Conservation (phyloP, 2,113 vertebrate species). For the Verasper variegatus region DNA sequence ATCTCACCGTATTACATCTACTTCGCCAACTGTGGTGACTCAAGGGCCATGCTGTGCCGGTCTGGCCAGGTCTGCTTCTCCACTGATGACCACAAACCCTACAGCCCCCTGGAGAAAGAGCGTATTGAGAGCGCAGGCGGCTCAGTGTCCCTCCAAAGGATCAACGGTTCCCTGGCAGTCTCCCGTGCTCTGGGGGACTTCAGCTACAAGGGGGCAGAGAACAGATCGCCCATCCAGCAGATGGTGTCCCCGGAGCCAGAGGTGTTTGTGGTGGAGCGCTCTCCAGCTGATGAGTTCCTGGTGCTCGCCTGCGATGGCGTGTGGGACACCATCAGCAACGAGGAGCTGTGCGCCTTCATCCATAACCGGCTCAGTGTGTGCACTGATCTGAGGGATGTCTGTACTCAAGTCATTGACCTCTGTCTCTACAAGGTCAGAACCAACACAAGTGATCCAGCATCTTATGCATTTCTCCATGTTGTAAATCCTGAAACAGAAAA, state of each 20-base stretch:
- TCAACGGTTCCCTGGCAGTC: conserved; percentile 87
- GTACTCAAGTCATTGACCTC: conserved; percentile 85
- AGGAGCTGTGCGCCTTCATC: conserved; percentile 83
- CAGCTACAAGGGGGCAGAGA: conserved; percentile 84
- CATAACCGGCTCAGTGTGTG: conserved; percentile 83
- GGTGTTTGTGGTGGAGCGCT: conserved; percentile 82
- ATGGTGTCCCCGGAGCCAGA: conserved; percentile 88
- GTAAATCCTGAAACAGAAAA: conserved; percentile 31
- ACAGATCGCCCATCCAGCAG: conserved; percentile 80
- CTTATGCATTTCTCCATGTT: neutral
- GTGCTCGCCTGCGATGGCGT: conserved; percentile 87
- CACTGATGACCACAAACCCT: conserved; percentile 87
- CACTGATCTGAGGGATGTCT: conserved; percentile 84
- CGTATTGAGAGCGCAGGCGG: conserved; percentile 86
- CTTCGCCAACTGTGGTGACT: conserved; percentile 86
- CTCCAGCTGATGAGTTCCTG: conserved; percentile 84
- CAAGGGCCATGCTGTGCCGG: conserved; percentile 84
- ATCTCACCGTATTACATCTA: conserved; percentile 85
- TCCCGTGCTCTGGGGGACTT: conserved; percentile 88
- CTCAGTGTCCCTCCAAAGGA: conserved; percentile 80
- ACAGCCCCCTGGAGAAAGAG: conserved; percentile 83
- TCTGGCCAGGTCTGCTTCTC: conserved; percentile 82
- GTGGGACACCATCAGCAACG: conserved; percentile 85
- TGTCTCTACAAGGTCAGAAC: conserved; percentile 86
- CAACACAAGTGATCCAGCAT: neutral